Conservation (phyloP, 2,888 invertebrate species). For the Stenolophus ochropezus region DNA sequence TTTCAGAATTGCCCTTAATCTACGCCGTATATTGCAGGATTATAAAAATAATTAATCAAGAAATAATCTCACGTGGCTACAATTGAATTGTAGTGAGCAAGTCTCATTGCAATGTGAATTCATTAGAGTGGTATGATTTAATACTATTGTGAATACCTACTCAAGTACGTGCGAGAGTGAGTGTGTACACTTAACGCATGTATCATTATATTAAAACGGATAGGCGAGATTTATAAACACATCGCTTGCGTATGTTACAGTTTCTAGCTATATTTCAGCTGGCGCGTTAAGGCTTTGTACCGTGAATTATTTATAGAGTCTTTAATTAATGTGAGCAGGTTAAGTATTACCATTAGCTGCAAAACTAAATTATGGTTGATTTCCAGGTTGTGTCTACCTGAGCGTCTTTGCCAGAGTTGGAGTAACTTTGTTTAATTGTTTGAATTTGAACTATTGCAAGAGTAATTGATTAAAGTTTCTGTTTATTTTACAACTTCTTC, state of each 20-base stretch:
- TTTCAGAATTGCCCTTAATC: not conserved
- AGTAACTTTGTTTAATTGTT: too few relatives aligned
- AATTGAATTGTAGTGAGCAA: not conserved
- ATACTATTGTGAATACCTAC: conserved; percentile 22
- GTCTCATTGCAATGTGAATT: not conserved
- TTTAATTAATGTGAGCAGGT: conserved; percentile 59
- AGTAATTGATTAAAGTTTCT: too few relatives aligned
- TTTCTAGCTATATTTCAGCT: conserved; percentile 44
- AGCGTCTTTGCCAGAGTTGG: conserved; percentile 2
- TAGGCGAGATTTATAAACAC: conserved; percentile 50
- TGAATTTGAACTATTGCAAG: too few relatives aligned
- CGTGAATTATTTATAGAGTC: conserved; percentile 53
- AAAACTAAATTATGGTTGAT: conserved; percentile 49
- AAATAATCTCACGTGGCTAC: not conserved
- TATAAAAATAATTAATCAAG: conserved; percentile 22
- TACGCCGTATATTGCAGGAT: not conserved
- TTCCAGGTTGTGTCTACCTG: conserved; percentile 23
- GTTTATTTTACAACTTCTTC: too few relatives aligned
- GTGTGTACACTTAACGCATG: conserved; percentile 23
- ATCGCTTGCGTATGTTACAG: conserved; percentile 44
- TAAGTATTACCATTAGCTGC: conserved; percentile 54
- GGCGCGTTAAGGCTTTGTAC: conserved; percentile 42
- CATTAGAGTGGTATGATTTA: conserved; percentile 27
- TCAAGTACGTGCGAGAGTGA: conserved; percentile 5
- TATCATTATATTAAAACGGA: conserved; percentile 57